Evolutionary conservation across 2,888 invertebrate species (phyloP).

Genomic region (Apocheima hispidaria): DNA sequence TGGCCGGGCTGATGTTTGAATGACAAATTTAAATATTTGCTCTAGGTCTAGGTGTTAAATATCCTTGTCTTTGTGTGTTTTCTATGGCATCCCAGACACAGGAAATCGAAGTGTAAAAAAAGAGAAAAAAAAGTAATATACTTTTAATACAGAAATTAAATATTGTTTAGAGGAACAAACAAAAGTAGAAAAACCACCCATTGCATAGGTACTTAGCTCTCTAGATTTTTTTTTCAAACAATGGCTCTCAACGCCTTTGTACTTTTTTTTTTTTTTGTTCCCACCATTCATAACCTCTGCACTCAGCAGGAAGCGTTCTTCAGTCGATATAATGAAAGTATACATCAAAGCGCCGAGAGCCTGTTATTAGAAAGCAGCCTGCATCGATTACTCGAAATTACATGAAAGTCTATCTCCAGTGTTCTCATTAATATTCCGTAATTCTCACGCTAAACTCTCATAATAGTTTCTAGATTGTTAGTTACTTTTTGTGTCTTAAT

Average conservation of each 20-base stretch:
- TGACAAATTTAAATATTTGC: no score
- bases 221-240: not conserved
- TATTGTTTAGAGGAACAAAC: not conserved
- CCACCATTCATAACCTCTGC: constrained; percentile 51
- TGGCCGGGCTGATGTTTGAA: no score
- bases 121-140: no score
- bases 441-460: constrained; percentile 31
- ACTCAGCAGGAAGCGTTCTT: constrained; percentile 57
- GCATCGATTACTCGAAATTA: constrained; percentile 44
- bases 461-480: constrained; percentile 33
- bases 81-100: no score
- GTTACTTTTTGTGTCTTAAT: constrained; percentile 15
- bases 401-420: constrained; percentile 39
- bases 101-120: no score
- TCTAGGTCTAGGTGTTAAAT: no score
- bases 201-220: not conserved
- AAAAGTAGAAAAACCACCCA: not conserved
- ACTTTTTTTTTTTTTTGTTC: constrained; percentile 44
- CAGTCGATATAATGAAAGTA: constrained; percentile 50
- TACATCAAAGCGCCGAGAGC: constrained; percentile 47
- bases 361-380: constrained; percentile 57
- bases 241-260: not conserved
- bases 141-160: no score
- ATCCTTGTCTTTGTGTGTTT: no score
- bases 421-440: constrained; percentile 33